A percentile compares a stretch with the other conserved stretches of the same genome.
Conservation (phyloP, 1,140 invertebrate species). For the Drosophila seguyi region DNA sequence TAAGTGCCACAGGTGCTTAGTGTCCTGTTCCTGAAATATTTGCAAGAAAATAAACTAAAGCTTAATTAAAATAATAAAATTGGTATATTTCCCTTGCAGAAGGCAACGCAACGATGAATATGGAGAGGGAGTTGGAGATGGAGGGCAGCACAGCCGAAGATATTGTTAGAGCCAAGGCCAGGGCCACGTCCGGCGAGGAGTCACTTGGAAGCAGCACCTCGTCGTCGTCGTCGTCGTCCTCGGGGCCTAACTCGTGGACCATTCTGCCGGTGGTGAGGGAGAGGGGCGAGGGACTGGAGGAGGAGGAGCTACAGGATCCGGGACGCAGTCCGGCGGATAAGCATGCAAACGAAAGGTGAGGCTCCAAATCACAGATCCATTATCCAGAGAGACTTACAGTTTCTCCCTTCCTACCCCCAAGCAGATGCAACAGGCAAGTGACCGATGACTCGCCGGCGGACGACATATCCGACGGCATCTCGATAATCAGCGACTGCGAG, state of each 20-base stretch:
- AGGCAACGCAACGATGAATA: constrained; percentile 15
- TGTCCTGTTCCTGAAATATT: neutral
- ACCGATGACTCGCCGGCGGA: constrained; percentile 62
- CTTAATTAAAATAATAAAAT: neutral
- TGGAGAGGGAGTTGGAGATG: constrained; percentile 25
- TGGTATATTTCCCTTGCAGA: neutral
- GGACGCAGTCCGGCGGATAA: constrained; percentile 27
- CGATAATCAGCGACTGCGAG: constrained; percentile 82
- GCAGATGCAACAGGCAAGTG: constrained; percentile 47
- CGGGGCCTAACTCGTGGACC: constrained; percentile 48
- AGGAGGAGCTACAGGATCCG: neutral
- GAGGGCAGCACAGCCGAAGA: constrained; percentile 42
- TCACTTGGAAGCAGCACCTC: constrained; percentile 40
- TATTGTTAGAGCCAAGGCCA: constrained; percentile 14
- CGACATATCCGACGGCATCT: constrained; percentile 82
- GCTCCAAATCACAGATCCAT: neutral
- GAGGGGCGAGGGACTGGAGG: constrained; percentile 21
- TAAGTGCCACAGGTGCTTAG: constrained; percentile 4
- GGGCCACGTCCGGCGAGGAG: constrained; percentile 18
- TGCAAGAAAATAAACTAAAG: neutral
- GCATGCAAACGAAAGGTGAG: constrained; percentile 58
- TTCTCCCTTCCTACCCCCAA: no score
- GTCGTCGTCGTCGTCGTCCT: constrained; percentile 55
- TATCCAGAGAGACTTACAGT: neutral
- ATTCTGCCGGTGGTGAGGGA: constrained; percentile 52